Evolutionary conservation across 2,888 invertebrate genomes (phyloP), one percentile per base, ranked within the genome.

Genomic region (Thereva unica): DNA sequence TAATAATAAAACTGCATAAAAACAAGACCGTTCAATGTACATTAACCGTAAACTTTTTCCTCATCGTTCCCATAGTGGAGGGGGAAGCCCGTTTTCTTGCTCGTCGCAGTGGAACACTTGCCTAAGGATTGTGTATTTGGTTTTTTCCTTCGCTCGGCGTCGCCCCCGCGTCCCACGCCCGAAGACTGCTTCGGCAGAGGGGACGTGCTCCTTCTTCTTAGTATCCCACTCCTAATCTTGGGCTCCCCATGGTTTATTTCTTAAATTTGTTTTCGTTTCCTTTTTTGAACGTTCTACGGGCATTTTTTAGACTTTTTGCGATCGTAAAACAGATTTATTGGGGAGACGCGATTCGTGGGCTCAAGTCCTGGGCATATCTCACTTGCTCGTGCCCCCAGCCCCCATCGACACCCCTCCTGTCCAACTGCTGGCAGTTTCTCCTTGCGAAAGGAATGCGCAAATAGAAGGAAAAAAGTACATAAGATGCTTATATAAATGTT

Each of bases 291-390:
- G 64, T 52, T 70, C 59, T 56, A 50, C 50, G 53, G 41, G 52
- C 12, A 52, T 66, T 68, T 70, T 70, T 65, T 66, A 68, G 57
- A 64, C 64, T 69, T 69, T 68, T 68, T 64, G 66, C 61, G 53
- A 50, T 61, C 64, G 66, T 71, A 68, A 69, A 70, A 66, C 47
- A 68, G 71, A 71, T 71, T 71, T 71, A 71, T 71, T 68, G 69
- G 37, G 45, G 66, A 67, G 68, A 71, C 70, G 71, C 71, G 70
- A 70, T 71, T 71, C 71, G 70, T 71, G 69, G 69, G 67, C 69
- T 67, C 55, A 66, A 63, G 45, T 67, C 53, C 49, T 64, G 50
- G 47, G 54, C 53, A 66, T 63, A 69, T 69, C 67, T 66, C 49
- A 54, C 64, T 68, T 66, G 45, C 53, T 54, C 34, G 23, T 23